Evolutionary conservation across 2,797 vertebrate species (phyloP), one percentile per base, ranked within the genome.

Genomic region (Anniella stebbinsi): DNA sequence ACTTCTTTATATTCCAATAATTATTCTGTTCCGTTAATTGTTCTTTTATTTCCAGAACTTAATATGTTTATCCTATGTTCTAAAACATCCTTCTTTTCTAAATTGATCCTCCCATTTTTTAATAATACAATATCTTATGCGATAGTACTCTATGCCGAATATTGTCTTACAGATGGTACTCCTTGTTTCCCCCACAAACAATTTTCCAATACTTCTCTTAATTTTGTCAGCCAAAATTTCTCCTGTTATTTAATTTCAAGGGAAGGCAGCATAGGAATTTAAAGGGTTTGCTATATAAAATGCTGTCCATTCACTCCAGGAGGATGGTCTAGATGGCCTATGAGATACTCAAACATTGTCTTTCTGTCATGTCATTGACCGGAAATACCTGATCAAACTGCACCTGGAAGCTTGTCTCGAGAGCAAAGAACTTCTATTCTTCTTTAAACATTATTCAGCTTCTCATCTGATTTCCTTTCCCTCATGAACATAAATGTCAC

Each of bases 391-490:
- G n/a, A 88, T 88, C 36, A 70, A 41, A 72, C 67, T 33, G 30
- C 4, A 51, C 9, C 67, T 80, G 87, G 36, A 30, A 41, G 23
- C 25, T 86, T 90, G 91, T 94, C 89, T 87, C 89, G 66, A 88
- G 91, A 95, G 89, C 3, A 9, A 66, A 92, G 93, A 81, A 76
- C n/a, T 45, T 88, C 93, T 76, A 92, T 48, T 72, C 72, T 21
- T 87, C 63, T 85, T 84, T 87, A 95, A 87, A 92, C 15, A 41
- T 1, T 45, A 41, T 89, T 90, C 84, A 91, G 75, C 28, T 91
- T 84, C 87, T 92, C 93, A 36, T 54, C 88, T 88, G 73, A 90
- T 94, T 95, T 93, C 67, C 85, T 93, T 92, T 81, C 73, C n/a
- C 67, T 89, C 60, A 87, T 7, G 0, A 0, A 0, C 15, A 4